A percentile compares a stretch with the other conserved stretches of the same genome.
These are phyloP conservation scores for Cotesia congregata DNA, from an alignment of 2,888 invertebrate species.

Conservation along the genomic window DNA sequence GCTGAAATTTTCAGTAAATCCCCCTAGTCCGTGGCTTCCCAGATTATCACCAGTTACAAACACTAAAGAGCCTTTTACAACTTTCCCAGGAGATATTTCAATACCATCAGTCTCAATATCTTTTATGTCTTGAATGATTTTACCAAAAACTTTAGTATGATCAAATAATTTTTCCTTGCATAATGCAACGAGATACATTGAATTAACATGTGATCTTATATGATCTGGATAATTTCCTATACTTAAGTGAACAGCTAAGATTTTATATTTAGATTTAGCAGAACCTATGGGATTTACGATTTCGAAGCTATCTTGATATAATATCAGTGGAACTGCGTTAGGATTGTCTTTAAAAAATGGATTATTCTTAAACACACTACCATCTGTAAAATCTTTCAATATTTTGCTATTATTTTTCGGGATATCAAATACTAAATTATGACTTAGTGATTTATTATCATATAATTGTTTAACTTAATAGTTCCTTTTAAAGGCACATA, in stretches of 20 bases:
- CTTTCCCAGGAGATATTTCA: slow-evolving; percentile 20
- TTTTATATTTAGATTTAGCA: slow-evolving; percentile 48
- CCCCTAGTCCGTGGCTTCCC: slow-evolving; percentile 38
- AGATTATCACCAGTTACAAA: slow-evolving; percentile 45
- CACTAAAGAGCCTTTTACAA: slow-evolving; percentile 37
- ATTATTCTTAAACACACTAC: slow-evolving; percentile 43
- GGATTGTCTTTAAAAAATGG: slow-evolving; percentile 46
- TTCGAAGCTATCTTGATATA: slow-evolving; percentile 51
- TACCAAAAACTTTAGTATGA: slow-evolving; percentile 39
- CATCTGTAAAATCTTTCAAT: slow-evolving; percentile 47
- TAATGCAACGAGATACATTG: slow-evolving; percentile 19
- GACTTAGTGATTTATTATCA: slow-evolving; percentile 41
- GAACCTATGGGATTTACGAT: slow-evolving; percentile 44
- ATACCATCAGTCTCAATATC: slow-evolving; percentile 39
- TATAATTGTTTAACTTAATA: slow-evolving; percentile 40
- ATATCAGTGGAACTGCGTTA: slow-evolving; percentile 38
- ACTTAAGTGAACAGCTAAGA: slow-evolving; percentile 27
- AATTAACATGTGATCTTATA: slow-evolving; percentile 12
- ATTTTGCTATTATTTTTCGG: slow-evolving; percentile 23
- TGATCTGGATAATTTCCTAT: slow-evolving; percentile 10
- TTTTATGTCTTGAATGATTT: slow-evolving; percentile 41
- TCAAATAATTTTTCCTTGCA: slow-evolving; percentile 42
- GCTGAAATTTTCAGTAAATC: slow-evolving; percentile 46
- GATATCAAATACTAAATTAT: slow-evolving; percentile 30
- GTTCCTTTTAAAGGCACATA: slow-evolving; percentile 48